A percentile compares a stretch with the other conserved stretches of the same genome.
phyloP scores from a whole-genome alignment of 2,797 vertebrate genomes.

The Carduelis carduelis region DNA sequence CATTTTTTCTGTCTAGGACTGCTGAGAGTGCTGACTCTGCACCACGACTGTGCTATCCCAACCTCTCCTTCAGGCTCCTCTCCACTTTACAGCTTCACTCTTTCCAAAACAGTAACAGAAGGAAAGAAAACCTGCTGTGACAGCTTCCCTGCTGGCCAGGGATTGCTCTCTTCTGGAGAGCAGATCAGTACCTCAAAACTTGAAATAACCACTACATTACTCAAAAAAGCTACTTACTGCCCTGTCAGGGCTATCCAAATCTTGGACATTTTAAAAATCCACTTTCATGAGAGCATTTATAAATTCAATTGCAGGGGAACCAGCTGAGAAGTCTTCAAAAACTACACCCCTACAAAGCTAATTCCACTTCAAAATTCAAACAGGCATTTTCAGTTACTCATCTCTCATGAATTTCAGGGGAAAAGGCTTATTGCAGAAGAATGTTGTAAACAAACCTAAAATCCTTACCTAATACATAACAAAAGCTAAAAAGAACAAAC shows the following conservation, averaged over 20 bases:
- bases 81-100: not conserved
- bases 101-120: not conserved
- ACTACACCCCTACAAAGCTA: not conserved
- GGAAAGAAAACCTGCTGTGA: not conserved
- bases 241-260: not conserved
- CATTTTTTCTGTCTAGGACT: not conserved
- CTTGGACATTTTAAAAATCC: not conserved
- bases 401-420: not conserved
- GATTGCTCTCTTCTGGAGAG: not conserved
- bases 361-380: not conserved
- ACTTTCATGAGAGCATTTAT: not conserved
- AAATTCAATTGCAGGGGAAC: not conserved
- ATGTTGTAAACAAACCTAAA: constrained; percentile 21
- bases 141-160: not conserved
- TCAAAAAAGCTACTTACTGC: not conserved
- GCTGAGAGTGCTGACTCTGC: not conserved
- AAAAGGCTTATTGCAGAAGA: not conserved
- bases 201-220: not conserved
- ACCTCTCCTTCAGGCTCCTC: not conserved
- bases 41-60: not conserved
- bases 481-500: not conserved
- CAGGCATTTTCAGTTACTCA: constrained; percentile 2
- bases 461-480: not conserved
- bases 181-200: not conserved
- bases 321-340: not conserved